Base-by-base conservation (phyloP, 1,140 invertebrate genomes). In the Neoseiulus cucumeris region DNA sequence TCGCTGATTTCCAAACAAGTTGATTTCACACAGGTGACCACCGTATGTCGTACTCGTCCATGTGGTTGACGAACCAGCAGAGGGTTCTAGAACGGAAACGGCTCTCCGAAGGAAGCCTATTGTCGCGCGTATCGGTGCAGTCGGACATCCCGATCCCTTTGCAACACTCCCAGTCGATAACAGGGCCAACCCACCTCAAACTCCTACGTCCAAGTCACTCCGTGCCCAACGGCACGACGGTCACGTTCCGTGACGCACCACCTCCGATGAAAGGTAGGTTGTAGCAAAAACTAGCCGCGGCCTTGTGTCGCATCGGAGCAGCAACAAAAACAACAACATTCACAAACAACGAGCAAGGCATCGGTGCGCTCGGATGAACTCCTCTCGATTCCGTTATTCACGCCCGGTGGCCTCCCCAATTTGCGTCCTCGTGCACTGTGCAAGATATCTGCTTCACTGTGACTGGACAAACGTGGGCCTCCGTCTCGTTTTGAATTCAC, bases 1-100 rank as follows among this genome's bases (percentile, higher is more conserved):
- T 59, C 22, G 25, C 33, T 14, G 1, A 14, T 59, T 25, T 59
- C 14, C 22, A 14, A 20, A 4, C 14, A 25, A 20, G 14, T 14
- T 47, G 45, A 7, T 47, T 47, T 14, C 14, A 6, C 33, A 17
- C 51, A 59, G 51, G 51, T 29, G 51, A 59, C 22, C 51, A 59
- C 33, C 17, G 51, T 17, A 25, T 1, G 14, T 59, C 51, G 51
- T 59, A 59, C 22, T 59, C 51, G 17, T 59, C 51, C 14, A 14
- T 59, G 14, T 17, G 51, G 51, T 17, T 59, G 17, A 18, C 51
- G 25, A 59, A 59, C 33, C 51, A 59, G 22, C 51, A 59, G 51
- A 25, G 51, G 51, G 51, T 33, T 29, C 22, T 59, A 12, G 51
- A 59, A 33, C 51, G 51, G 17, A 59, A 59, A 59, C 51, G 51